Evolutionary conservation across 2,888 invertebrate genomes (phyloP), one percentile per base, ranked within the genome.

Genomic region (Craniophora ligustri): DNA sequence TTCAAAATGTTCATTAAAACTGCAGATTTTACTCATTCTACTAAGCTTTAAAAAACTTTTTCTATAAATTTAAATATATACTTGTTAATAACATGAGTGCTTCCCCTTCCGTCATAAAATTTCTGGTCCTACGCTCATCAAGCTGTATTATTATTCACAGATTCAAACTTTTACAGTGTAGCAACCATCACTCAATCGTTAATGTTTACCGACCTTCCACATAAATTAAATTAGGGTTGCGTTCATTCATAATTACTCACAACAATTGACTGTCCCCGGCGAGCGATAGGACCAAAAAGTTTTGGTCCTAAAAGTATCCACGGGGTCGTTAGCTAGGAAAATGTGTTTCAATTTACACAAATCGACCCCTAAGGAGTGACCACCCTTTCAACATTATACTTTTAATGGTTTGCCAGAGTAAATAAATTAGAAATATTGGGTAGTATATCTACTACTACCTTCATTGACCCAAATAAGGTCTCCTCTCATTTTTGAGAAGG

Each of bases 271-370:
- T 47, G 67, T 73, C 79, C 71, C 68, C 16, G 15, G 75, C 54
- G 79, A 46, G 63, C 57, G 59, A 74, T 78, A 57, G 15, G 57
- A 67, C 76, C 71, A 74, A 75, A 81, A 81, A 79, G 66, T 81
- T 80, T 69, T 5, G 5, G 34, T 35, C 38, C 47, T 54, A 57
- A 44, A 53, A 58, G 59, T 73, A 59, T 64, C 51, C 53, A 36
- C 45, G n/a, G 5, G 36, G 41, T 60, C 63, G 56, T 65, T 67
- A 49, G 38, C 10, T 34, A 47, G 40, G 39, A 47, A 62, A 74
- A 71, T 74, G 72, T 67, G 57, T 67, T 72, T 74, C 64, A 72
- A 72, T 72, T 67, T 72, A 60, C 72, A 67, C 64, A 63, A 71
- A 72, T 72, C 60, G 67, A 58, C 59, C 71, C 40, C 72, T 15